Conservation (phyloP, 1,140 invertebrate species). For the Metaphire vulgaris region DNA sequence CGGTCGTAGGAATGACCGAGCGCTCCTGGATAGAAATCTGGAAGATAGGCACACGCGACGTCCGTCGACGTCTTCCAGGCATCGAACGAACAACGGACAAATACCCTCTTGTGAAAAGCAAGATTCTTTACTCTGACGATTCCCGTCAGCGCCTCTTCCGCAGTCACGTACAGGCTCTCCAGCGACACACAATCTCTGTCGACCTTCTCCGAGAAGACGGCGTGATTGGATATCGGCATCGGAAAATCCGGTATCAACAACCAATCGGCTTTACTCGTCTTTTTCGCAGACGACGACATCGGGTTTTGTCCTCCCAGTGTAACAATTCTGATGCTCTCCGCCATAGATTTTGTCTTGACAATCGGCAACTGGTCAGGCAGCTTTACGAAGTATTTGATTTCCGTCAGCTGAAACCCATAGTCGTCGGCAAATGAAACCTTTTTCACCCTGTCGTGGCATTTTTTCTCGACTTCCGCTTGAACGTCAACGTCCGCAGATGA, state of each 20-base stretch:
- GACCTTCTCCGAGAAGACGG: neutral
- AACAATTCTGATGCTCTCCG: neutral
- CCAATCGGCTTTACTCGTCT: neutral
- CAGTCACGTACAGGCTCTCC: neutral
- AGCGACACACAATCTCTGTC: neutral
- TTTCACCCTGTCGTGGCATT: neutral
- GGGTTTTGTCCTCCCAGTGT: neutral
- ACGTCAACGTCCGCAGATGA: too few relatives aligned
- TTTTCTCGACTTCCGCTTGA: too few relatives aligned
- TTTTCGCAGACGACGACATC: neutral
- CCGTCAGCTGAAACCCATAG: neutral
- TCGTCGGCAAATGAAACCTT: neutral
- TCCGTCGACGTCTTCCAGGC: neutral
- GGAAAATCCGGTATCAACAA: neutral
- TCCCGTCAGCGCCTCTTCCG: neutral
- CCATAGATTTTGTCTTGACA: neutral
- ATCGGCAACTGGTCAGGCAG: neutral
- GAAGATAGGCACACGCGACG: neutral
- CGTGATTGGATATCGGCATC: neutral
- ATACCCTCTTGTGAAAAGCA: neutral
- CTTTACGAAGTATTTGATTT: neutral
- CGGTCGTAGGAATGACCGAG: neutral
- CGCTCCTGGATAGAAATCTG: neutral
- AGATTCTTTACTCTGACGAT: neutral
- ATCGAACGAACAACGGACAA: neutral